Base-by-base conservation (phyloP, 2,113 vertebrate genomes). In the Arothron firmamentum region DNA sequence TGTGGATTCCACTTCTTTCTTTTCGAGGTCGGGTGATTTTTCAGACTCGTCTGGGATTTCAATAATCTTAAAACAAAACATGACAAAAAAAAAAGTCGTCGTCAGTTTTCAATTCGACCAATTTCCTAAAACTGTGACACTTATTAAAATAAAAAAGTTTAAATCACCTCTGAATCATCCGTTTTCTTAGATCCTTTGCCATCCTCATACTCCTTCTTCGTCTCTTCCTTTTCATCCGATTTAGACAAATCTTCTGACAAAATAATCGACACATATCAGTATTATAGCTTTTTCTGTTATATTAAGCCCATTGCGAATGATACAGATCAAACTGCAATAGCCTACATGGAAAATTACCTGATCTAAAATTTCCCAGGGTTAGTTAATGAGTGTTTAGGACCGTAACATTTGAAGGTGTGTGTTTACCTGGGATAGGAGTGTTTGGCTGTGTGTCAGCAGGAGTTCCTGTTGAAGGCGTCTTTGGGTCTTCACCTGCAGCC, bases 381-480 rank as follows among this genome's bases (percentile, higher is more conserved):
- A 16, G 19, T 59, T 49, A 16, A n/a, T n/a, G n/a, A n/a, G n/a
- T n/a, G n/a, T n/a, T n/a, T n/a, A n/a, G n/a, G n/a, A 48, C n/a
- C 53, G 43, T 41, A 12, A 38, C 18, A 21, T 54, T 2, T 15
- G 46, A n/a, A 16, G 21, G 19, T 56, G 47, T 34, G 21, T 20
- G 46, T 67, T 58, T 85, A 87, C 93, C 93, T 59, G 94, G 91
- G 17, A 94, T 89, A 42, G 96, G 96, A 1, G 95, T 98, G 80
- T 98, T 99, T 0, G 96, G 95, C 34, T 98, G 96, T 0, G 96
- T 98, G 80, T 99, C 96, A 60, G 94, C 96, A 25, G 96, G 96
- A 0, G 96, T 98, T 0, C 95, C 96, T 43, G 92, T 92, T 0
- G 96, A 97, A 0, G 96, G 96, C 16, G 90, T 92, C 75, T 91